Percentiles rank a stretch among this genome's conserved stretches.
These are phyloP conservation scores for Nicator chloris DNA, from an alignment of 2,113 vertebrate species.

Conservation along the genomic window DNA sequence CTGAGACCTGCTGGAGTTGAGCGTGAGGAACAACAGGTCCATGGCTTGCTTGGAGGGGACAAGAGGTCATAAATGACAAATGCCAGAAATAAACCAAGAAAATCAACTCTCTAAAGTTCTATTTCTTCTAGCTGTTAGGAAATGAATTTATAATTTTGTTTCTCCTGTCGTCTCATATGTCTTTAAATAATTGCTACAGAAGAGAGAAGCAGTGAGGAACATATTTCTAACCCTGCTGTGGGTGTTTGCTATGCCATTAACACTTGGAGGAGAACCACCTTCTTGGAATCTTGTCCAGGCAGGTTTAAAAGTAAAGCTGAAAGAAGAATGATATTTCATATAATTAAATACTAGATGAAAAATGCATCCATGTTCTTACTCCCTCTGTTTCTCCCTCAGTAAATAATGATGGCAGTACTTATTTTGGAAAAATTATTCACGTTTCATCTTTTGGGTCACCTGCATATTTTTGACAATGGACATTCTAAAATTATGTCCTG, in stretches of 20 bases:
- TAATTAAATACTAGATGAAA: not conserved
- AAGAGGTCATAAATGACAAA: not conserved
- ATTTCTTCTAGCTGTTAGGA: not conserved
- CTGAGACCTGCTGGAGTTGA: not conserved
- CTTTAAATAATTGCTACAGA: constrained; percentile 6
- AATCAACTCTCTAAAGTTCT: not conserved
- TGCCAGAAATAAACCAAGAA: not conserved
- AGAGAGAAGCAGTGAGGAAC: not conserved
- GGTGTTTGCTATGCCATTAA: constrained; percentile 47
- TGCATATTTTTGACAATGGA: not conserved
- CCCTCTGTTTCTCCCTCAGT: not conserved
- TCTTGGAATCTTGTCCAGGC: constrained; percentile 30
- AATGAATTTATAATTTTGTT: not conserved
- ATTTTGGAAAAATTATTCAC: not conserved
- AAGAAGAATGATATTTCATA: not conserved
- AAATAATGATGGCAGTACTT: not conserved
- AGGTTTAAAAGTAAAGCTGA: constrained; percentile 6
- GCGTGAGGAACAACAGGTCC: not conserved
- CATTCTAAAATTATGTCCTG: not conserved
- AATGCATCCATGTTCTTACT: not conserved
- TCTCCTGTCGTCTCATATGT: not conserved
- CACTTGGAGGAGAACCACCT: constrained; percentile 35
- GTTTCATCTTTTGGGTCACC: not conserved
- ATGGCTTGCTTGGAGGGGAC: not conserved
- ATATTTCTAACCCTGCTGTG: constrained; percentile 14